phyloP scores from a whole-genome alignment of 2,888 invertebrate species.

The Leptinotarsa haldemani region DNA sequence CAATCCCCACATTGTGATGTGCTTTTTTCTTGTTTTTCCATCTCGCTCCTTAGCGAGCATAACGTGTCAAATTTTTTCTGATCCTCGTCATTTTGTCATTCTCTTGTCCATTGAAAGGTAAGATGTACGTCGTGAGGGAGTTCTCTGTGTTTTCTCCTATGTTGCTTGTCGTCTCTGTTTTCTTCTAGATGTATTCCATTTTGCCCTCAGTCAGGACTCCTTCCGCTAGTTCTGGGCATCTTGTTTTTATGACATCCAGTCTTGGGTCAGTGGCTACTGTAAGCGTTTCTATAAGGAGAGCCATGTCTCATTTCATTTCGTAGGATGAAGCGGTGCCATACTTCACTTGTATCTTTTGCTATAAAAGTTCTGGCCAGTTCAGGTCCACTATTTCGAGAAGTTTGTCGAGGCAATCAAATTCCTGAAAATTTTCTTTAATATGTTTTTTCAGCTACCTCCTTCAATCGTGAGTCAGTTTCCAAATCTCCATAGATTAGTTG shows the following conservation, averaged over 20 bases:
- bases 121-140: slow-evolving; percentile 4
- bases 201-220: slow-evolving; percentile 1
- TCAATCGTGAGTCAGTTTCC: neutral
- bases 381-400: neutral
- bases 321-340: neutral
- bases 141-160: slow-evolving; percentile 1
- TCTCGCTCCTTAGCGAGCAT: neutral
- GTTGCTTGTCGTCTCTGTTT: slow-evolving; percentile 6
- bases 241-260: neutral
- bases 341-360: neutral
- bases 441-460: neutral
- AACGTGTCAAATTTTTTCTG: neutral
- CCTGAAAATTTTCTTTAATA: neutral
- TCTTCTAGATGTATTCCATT: neutral
- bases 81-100: neutral
- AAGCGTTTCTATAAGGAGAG: neutral
- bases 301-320: neutral
- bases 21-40: neutral
- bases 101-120: neutral
- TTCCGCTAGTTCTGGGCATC: neutral
- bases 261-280: neutral
- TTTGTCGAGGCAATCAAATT: neutral
- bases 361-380: neutral
- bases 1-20: neutral
- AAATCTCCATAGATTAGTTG: neutral